A percentile compares a stretch with the other conserved stretches of the same genome.
phyloP scores from a whole-genome alignment of 2,797 vertebrate species.

The Enteromius paludinosus region DNA sequence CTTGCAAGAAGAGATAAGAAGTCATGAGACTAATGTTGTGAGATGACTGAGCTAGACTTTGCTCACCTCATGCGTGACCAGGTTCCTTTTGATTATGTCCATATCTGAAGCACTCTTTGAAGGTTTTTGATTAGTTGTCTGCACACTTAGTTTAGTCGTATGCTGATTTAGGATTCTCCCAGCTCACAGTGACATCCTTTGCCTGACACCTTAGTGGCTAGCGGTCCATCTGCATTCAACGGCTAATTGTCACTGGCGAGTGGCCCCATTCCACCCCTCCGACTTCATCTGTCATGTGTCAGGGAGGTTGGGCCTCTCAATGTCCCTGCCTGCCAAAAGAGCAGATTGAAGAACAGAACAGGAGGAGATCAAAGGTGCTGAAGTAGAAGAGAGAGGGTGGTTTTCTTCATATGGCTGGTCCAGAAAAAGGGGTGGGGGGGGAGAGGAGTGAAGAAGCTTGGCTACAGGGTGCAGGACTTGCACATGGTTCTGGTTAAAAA shows the following conservation, averaged over 20 bases:
- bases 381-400: conserved; percentile 61
- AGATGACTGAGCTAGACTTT: conserved; percentile 55
- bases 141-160: not conserved
- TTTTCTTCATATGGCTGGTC: conserved; percentile 29
- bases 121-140: conserved; percentile 16
- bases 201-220: conserved; percentile 43
- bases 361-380: conserved; percentile 66
- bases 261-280: conserved; percentile 28
- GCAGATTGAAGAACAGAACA: conserved; percentile 51
- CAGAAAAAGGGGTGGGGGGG: not conserved
- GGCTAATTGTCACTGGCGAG: conserved; percentile 39
- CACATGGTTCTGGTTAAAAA: conserved; percentile 52
- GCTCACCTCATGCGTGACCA: conserved; percentile 26
- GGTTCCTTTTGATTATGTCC: conserved; percentile 13
- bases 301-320: conserved; percentile 10
- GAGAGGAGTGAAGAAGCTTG: conserved; percentile 30
- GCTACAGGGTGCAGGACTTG: conserved; percentile 46
- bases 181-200: conserved; percentile 37
- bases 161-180: conserved; percentile 50
- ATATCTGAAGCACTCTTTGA: not conserved
- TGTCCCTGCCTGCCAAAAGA: conserved; percentile 48
- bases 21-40: conserved; percentile 22
- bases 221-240: conserved; percentile 54
- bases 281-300: conserved; percentile 45
- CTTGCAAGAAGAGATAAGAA: conserved; percentile 43